phyloP scores from a whole-genome alignment of 2,888 invertebrate species.

The Herminia tarsipennalis region DNA sequence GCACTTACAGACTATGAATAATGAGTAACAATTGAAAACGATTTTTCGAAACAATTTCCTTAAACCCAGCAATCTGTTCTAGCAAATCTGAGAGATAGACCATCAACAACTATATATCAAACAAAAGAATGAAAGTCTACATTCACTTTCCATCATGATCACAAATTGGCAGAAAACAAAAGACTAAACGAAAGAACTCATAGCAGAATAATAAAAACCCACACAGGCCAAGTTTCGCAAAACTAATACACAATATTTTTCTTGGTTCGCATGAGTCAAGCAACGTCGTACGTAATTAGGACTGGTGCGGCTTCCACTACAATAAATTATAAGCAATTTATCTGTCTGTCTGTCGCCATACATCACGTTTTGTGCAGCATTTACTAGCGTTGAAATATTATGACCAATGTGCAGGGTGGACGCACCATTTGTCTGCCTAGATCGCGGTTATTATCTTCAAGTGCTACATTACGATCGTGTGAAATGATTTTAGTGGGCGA shows the following conservation, averaged over 20 bases:
- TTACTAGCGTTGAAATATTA: slow-evolving; percentile 78
- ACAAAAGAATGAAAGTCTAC: too few species aligned
- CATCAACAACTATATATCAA: too few species aligned
- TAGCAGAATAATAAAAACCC: not conserved
- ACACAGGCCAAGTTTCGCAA: slow-evolving; percentile 1
- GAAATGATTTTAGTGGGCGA: slow-evolving; percentile 22
- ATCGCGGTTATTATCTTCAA: slow-evolving; percentile 34
- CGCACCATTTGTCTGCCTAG: slow-evolving; percentile 60
- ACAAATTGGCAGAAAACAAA: not conserved
- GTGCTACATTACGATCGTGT: slow-evolving; percentile 19
- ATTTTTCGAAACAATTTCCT: too few species aligned
- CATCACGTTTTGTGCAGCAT: slow-evolving; percentile 72
- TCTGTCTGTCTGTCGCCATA: slow-evolving; percentile 82
- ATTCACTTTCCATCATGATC: not conserved
- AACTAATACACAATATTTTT: slow-evolving; percentile 49
- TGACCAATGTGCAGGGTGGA: slow-evolving; percentile 63
- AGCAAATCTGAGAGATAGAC: too few species aligned
- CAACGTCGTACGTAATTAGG: slow-evolving; percentile 72
- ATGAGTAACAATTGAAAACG: too few species aligned
- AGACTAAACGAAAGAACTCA: not conserved
- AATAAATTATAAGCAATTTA: slow-evolving; percentile 84
- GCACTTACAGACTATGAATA: too few species aligned
- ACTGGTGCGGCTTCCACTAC: slow-evolving; percentile 70
- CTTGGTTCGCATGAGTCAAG: slow-evolving; percentile 52
- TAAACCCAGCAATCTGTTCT: too few species aligned